A percentile compares a stretch with the other conserved stretches of the same genome.
phyloP scores from a whole-genome alignment of 2,797 vertebrate species.

The Enteromius treurensis region DNA sequence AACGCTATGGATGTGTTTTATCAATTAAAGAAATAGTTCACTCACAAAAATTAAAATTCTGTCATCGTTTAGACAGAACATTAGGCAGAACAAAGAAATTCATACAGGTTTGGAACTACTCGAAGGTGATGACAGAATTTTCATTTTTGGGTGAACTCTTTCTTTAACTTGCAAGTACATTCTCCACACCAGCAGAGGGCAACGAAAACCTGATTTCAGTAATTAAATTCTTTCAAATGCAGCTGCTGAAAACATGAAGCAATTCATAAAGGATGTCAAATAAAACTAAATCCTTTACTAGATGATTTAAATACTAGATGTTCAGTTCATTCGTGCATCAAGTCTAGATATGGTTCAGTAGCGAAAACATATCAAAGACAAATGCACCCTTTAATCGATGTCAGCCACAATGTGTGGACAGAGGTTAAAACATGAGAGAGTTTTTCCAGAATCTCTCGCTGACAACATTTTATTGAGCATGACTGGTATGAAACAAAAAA shows the following conservation, averaged over 20 bases:
- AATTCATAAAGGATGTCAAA: neutral
- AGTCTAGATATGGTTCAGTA: neutral
- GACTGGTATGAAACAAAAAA: neutral
- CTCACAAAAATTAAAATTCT: too few species aligned
- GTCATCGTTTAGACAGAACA: too few species aligned
- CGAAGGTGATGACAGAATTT: too few species aligned
- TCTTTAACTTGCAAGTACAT: neutral
- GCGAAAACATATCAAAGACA: neutral
- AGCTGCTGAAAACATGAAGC: neutral
- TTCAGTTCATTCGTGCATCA: neutral
- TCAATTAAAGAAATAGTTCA: neutral
- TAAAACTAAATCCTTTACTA: neutral
- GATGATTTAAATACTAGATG: neutral
- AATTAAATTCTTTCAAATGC: neutral
- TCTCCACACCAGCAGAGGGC: slow-evolving; percentile 33
- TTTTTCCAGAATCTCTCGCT: neutral
- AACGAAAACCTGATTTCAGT: neutral
- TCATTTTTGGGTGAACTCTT: too few species aligned
- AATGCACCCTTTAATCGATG: neutral
- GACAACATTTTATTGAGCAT: neutral
- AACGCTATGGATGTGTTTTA: neutral
- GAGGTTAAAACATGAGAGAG: neutral
- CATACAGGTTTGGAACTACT: too few species aligned
- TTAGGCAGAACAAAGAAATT: too few species aligned
- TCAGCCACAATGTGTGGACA: neutral